Evolutionary conservation across 2,888 invertebrate genomes (phyloP).

Genomic region (Mesorhabditis spiculigera): DNA sequence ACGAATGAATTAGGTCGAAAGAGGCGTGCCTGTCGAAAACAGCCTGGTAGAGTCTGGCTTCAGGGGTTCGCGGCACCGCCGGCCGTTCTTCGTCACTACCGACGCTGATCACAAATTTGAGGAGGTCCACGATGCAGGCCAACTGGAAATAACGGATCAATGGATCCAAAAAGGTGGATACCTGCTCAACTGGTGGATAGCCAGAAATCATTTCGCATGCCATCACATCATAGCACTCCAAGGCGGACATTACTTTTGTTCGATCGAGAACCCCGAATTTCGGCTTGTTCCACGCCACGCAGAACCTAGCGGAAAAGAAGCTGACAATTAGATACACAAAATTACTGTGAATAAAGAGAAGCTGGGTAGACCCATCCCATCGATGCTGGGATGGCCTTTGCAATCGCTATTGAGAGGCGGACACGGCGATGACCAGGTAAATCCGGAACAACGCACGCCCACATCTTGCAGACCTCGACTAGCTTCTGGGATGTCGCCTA

Average conservation of each 20-base stretch:
- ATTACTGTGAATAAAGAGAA: not conserved
- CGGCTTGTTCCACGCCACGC: not conserved
- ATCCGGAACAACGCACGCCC: slow-evolving; percentile 83
- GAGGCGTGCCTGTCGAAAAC: slow-evolving; percentile 15
- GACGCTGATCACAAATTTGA: slow-evolving; percentile 41
- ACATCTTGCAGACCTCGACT: slow-evolving; percentile 73
- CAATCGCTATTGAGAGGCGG: slow-evolving; percentile 12
- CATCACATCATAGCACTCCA: slow-evolving; percentile 50
- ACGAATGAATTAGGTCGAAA: slow-evolving; percentile 5
- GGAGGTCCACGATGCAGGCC: slow-evolving; percentile 33
- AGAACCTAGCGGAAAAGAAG: not conserved
- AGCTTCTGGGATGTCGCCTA: slow-evolving; percentile 14
- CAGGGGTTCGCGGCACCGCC: not conserved
- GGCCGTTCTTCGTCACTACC: slow-evolving; percentile 34
- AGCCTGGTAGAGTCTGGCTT: not conserved
- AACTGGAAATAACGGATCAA: slow-evolving; percentile 25
- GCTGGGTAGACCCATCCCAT: too few relatives aligned
- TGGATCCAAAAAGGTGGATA: too few relatives aligned
- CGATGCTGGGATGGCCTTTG: too few relatives aligned
- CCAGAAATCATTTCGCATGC: slow-evolving; percentile 38
- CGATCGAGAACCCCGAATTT: too few relatives aligned
- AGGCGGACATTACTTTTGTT: slow-evolving; percentile 16
- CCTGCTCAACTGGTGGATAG: slow-evolving; percentile 41
- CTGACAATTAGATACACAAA: not conserved
- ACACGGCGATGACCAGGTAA: slow-evolving; percentile 86